Conservation (phyloP, 2,888 invertebrate species). For the Cheilosia pagana region DNA sequence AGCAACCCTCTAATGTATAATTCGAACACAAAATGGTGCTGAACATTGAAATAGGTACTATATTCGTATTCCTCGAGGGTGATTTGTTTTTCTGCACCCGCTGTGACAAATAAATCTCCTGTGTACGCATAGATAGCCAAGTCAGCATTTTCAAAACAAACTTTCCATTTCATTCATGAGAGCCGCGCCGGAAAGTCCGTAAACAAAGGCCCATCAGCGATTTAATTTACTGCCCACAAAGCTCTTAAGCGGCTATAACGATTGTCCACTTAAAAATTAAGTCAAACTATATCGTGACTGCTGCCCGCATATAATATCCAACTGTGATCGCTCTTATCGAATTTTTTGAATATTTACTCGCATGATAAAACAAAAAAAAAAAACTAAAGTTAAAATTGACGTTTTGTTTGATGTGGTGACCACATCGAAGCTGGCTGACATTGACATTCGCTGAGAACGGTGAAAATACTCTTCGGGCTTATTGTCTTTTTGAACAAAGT, state of each 20-base stretch:
- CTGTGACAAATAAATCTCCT: neutral
- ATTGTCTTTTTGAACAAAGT: slow-evolving; percentile 30
- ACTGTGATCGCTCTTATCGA: slow-evolving; percentile 12
- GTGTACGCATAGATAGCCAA: neutral
- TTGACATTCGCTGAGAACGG: slow-evolving; percentile 36
- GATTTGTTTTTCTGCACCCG: neutral
- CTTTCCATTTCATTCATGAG: slow-evolving; percentile 21
- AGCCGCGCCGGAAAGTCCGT: slow-evolving; percentile 33
- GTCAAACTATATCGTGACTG: slow-evolving; percentile 12
- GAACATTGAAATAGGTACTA: slow-evolving; percentile 3
- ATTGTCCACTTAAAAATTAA: slow-evolving; percentile 44
- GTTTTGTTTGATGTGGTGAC: slow-evolving; percentile 43
- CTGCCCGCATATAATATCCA: slow-evolving; percentile 9
- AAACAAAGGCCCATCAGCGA: slow-evolving; percentile 18
- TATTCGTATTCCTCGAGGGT: neutral
- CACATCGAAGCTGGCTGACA: slow-evolving; percentile 16
- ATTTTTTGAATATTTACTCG: slow-evolving; percentile 28
- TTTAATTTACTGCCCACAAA: slow-evolving; percentile 36
- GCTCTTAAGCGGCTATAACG: slow-evolving; percentile 15
- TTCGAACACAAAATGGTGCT: slow-evolving; percentile 55
- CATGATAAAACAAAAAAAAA: slow-evolving; percentile 13
- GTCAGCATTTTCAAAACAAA: slow-evolving; percentile 13
- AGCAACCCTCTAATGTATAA: slow-evolving; percentile 24
- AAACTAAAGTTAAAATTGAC: slow-evolving; percentile 12
- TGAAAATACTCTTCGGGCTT: slow-evolving; percentile 23